These are phyloP conservation scores for Molossus molossus DNA, from an alignment of 2,797 vertebrate species.

Conservation along the genomic window DNA sequence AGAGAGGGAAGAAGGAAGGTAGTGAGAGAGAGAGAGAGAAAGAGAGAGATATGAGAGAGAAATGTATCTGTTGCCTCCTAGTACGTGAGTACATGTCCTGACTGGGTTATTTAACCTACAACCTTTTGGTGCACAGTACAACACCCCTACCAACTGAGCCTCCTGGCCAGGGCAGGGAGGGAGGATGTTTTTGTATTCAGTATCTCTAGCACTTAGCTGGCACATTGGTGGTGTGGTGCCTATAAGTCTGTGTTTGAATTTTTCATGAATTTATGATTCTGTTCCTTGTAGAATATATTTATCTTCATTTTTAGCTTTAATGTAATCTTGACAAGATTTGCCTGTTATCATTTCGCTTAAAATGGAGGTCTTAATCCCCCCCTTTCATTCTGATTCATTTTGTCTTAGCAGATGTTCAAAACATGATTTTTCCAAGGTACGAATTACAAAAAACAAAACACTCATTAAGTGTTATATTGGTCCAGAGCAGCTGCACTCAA, in stretches of 20 bases:
- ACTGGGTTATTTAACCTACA: background rate
- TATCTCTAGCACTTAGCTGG: background rate
- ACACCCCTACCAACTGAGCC: background rate
- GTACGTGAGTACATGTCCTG: background rate
- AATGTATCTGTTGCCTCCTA: background rate
- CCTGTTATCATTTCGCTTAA: conserved; percentile 34
- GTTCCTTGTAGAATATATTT: conserved; percentile 31
- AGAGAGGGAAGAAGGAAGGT: background rate
- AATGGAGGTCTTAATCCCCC: conserved; percentile 43
- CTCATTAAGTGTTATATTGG: background rate
- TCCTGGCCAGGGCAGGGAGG: background rate
- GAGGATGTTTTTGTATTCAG: background rate
- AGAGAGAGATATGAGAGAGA: background rate
- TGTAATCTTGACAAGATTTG: conserved; percentile 45
- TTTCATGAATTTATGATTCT: conserved; percentile 35
- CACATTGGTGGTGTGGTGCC: background rate
- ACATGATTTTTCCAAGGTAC: conserved; percentile 33
- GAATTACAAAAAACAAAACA: conserved; percentile 4
- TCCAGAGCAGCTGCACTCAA: conserved; percentile 60
- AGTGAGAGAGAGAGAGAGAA: background rate
- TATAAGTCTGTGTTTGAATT: background rate
- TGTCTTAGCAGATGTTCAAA: conserved; percentile 73
- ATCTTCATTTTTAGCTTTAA: conserved; percentile 48
- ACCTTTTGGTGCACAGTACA: background rate
- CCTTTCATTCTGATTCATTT: conserved; percentile 50